A percentile compares a stretch with the other conserved stretches of the same genome.
Evolutionary conservation across 2,888 invertebrate species (phyloP).

Genomic region (Dioctria rufipes): DNA sequence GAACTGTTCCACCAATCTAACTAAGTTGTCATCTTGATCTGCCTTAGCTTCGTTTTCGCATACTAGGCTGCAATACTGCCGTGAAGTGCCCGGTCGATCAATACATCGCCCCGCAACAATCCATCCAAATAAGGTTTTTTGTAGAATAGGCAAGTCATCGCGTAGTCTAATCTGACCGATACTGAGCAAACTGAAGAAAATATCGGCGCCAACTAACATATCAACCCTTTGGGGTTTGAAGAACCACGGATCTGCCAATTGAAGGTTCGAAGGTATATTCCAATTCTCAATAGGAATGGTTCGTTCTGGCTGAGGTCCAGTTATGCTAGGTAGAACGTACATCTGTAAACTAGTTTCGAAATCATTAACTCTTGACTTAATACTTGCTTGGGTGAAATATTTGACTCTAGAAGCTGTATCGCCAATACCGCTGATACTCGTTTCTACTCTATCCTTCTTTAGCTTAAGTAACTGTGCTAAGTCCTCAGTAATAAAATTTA

Average conservation of each 20-base stretch:
- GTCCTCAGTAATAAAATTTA: too few relatives aligned
- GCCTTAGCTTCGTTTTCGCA: neutral
- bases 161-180: neutral
- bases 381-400: neutral
- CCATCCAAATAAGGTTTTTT: neutral
- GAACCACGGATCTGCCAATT: slow-evolving; percentile 7
- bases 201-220: neutral
- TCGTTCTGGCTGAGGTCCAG: neutral
- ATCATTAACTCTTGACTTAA: neutral
- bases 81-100: neutral
- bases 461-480: too few relatives aligned
- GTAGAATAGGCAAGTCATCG: neutral
- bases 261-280: neutral
- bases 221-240: slow-evolving; percentile 17
- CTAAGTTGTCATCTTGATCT: neutral
- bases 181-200: neutral
- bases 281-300: slow-evolving; percentile 19
- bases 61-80: neutral
- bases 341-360: neutral
- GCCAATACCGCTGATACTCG: too few relatives aligned
- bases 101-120: neutral
- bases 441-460: too few relatives aligned
- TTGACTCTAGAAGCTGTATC: too few relatives aligned
- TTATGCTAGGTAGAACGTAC: neutral
- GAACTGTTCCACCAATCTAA: neutral